phyloP scores from a whole-genome alignment of 2,797 vertebrate genomes.

The Borostomias antarcticus region DNA sequence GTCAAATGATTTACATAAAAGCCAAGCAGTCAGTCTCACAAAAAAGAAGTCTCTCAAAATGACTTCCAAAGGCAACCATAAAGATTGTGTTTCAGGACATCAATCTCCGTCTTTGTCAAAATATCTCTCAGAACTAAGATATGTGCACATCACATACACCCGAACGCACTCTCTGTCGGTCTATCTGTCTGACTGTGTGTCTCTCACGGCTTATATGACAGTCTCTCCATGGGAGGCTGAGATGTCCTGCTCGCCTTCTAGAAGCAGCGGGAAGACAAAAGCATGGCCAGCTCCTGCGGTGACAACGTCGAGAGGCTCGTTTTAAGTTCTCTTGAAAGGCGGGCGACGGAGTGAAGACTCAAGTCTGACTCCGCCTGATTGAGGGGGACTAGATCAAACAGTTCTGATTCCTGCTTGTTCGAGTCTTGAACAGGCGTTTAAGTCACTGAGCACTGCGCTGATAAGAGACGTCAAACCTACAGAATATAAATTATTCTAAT shows the following conservation, averaged over 20 bases:
- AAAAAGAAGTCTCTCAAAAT: constrained; percentile 13
- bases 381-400: constrained; percentile 45
- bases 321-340: constrained; percentile 47
- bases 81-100: neutral
- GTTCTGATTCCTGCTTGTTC: constrained; percentile 38
- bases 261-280: constrained; percentile 49
- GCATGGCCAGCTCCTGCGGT: constrained; percentile 26
- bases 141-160: constrained; percentile 60
- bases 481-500: neutral
- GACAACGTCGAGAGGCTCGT: constrained; percentile 31
- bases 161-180: constrained; percentile 64
- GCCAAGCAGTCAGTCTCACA: constrained; percentile 36
- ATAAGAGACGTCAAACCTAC: neutral
- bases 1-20: constrained; percentile 1
- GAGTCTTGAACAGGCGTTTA: constrained; percentile 16
- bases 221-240: constrained; percentile 61
- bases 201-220: constrained; percentile 62
- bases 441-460: neutral
- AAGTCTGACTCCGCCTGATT: constrained; percentile 45
- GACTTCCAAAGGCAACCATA: neutral
- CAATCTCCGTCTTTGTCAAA: constrained; percentile 34
- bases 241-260: constrained; percentile 26
- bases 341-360: constrained; percentile 48
- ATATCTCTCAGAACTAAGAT: constrained; percentile 40
- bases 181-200: constrained; percentile 55